phyloP scores from a whole-genome alignment of 1,140 invertebrate genomes.

The Zaprionus nigranus region DNA sequence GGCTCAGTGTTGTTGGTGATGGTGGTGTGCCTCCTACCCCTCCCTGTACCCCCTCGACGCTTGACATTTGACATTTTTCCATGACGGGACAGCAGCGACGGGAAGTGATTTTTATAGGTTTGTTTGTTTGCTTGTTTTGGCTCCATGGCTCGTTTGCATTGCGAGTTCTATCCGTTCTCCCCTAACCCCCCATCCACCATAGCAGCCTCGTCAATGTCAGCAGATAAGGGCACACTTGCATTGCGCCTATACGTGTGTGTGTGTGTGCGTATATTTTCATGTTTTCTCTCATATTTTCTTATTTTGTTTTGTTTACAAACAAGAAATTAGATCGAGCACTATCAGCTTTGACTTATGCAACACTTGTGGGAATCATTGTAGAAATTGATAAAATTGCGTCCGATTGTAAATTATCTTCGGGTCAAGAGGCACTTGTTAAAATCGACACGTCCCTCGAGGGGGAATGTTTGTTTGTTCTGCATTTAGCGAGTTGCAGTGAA shows the following conservation, averaged over 20 bases:
- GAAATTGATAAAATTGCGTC: conserved; percentile 55
- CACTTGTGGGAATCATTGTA: conserved; percentile 65
- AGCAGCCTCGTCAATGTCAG: conserved; percentile 49
- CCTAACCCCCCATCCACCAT: neutral
- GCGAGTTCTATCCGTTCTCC: neutral
- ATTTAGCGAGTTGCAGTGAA: conserved; percentile 24
- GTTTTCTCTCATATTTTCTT: conserved; percentile 64
- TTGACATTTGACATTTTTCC: conserved; percentile 72
- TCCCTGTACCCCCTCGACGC: conserved; percentile 5
- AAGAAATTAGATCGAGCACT: conserved; percentile 61
- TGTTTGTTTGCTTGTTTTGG: conserved; percentile 52
- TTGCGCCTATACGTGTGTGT: conserved; percentile 15
- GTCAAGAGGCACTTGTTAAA: conserved; percentile 73
- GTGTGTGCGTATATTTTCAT: conserved; percentile 41
- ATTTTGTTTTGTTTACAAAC: conserved; percentile 60
- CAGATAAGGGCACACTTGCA: conserved; percentile 66
- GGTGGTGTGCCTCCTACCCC: neutral
- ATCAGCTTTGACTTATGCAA: conserved; percentile 50
- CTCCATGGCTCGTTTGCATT: conserved; percentile 44
- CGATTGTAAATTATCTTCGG: conserved; percentile 62
- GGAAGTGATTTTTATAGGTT: conserved; percentile 74
- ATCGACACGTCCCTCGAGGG: conserved; percentile 52
- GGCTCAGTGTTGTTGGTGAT: neutral
- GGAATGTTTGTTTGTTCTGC: conserved; percentile 15
- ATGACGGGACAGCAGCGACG: conserved; percentile 35